A percentile compares a stretch with the other conserved stretches of the same genome.
Conservation (phyloP, 2,888 invertebrate species). For the Cataglyphis livida region DNA sequence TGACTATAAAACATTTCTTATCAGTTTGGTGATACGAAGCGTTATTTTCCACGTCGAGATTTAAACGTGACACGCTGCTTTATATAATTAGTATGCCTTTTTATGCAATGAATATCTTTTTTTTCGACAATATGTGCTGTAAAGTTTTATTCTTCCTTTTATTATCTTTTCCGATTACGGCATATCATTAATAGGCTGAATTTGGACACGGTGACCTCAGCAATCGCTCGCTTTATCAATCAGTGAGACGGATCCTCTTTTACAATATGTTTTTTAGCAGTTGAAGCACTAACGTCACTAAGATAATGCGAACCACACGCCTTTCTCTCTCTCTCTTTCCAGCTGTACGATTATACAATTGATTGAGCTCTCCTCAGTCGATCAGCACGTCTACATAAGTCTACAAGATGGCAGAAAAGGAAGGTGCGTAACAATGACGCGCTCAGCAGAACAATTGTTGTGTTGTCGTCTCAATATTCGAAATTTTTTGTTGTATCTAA, state of each 20-base stretch:
- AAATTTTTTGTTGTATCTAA: too few relatives aligned
- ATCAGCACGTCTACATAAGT: background rate
- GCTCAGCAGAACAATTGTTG: too few relatives aligned
- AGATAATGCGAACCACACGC: background rate
- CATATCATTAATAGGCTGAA: background rate
- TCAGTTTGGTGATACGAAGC: background rate
- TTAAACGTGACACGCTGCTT: too few relatives aligned
- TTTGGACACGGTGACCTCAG: background rate
- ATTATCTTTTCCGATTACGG: background rate
- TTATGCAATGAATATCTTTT: too few relatives aligned
- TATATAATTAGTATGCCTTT: background rate
- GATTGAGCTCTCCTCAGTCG: background rate
- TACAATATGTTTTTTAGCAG: background rate
- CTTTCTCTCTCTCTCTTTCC: background rate
- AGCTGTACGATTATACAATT: background rate
- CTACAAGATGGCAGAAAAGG: slow-evolving; percentile 2
- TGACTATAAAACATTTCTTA: background rate
- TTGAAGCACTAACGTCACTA: background rate
- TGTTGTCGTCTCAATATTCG: background rate
- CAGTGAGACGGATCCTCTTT: background rate
- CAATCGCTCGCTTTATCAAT: background rate
- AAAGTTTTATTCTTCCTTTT: background rate
- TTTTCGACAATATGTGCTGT: too few relatives aligned
- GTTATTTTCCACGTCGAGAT: background rate
- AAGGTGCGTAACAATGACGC: background rate